Percentiles rank a stretch among this genome's conserved stretches.
phyloP scores from a whole-genome alignment of 2,113 vertebrate species.

The Elaphurus davidianus region DNA sequence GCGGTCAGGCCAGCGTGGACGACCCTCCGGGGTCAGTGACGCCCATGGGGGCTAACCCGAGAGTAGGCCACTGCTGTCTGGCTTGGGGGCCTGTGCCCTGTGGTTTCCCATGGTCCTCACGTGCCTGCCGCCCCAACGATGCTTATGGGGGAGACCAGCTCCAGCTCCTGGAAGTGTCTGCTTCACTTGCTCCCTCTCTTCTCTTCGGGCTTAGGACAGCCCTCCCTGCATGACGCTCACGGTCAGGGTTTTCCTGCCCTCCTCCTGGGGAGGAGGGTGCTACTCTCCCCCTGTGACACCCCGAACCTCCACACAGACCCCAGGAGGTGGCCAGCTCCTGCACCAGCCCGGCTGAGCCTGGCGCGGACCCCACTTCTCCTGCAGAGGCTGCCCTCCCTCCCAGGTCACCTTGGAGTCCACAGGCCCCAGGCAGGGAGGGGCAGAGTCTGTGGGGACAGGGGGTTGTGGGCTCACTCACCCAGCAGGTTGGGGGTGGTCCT shows the following conservation, averaged over 20 bases:
- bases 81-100: neutral
- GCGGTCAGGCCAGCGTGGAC: too few species aligned
- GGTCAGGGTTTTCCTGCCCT: neutral
- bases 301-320: neutral
- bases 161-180: neutral
- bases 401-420: neutral
- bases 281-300: neutral
- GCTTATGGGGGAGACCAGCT: neutral
- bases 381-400: neutral
- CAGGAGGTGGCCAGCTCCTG: neutral
- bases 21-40: neutral
- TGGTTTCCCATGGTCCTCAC: neutral
- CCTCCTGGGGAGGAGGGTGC: neutral
- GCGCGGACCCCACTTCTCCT: neutral
- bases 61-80: accelerated
- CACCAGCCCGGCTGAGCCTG: neutral
- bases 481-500: neutral
- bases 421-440: neutral
- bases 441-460: neutral
- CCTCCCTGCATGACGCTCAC: accelerated
- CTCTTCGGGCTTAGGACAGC: neutral
- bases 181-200: accelerated
- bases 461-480: neutral
- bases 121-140: accelerated
- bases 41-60: neutral